Evolutionary conservation across 2,888 invertebrate genomes (phyloP), one percentile per base, ranked within the genome.

Genomic region (Dynastes grantii): DNA sequence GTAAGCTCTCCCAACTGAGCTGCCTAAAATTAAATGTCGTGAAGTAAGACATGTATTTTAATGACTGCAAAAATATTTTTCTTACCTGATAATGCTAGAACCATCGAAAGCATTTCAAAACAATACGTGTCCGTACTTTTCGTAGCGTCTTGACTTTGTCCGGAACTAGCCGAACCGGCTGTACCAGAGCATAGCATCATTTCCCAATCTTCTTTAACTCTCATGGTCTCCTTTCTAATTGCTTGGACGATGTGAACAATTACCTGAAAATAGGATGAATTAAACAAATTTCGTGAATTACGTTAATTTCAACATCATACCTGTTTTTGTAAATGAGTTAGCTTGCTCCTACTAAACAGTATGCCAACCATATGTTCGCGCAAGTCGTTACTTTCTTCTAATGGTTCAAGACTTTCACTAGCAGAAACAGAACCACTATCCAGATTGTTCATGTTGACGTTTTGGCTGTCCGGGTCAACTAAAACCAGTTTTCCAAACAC

Each of bases 321-420:
- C 91, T 97, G 97, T 88, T 96, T 96, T 88, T 98, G 98, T 76
- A 98, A 90, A 84, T 97, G 96, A 0, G 97, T 97, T 32, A 98
- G 90, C 88, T 98, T 97, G 87, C 97, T 97, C 70, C 98, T 93
- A 78, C 97, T 97, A 88, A 98, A 98, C 67, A 98, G 90, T 84
- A 98, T 98, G 80, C 98, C 98, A 64, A 98, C 98, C 92, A 98
- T 97, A 87, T 98, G 98, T 86, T 98, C 98, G 63, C 97, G 93
- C 6, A 98, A 82, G 87, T 90, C 85, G 86, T 91, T 88, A 86
- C 90, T 88, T 80, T 89, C 89, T 82, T 89, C 88, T 63, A 88
- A 80, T 84, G 91, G 87, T 89, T 92, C 88, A 87, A 85, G 81
- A 73, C 84, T 85, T 77, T 89, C 89, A 79, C 84, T 87, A 6